These are phyloP conservation scores for Regulus satrapa DNA, from an alignment of 2,113 vertebrate species.

Conservation along the genomic window DNA sequence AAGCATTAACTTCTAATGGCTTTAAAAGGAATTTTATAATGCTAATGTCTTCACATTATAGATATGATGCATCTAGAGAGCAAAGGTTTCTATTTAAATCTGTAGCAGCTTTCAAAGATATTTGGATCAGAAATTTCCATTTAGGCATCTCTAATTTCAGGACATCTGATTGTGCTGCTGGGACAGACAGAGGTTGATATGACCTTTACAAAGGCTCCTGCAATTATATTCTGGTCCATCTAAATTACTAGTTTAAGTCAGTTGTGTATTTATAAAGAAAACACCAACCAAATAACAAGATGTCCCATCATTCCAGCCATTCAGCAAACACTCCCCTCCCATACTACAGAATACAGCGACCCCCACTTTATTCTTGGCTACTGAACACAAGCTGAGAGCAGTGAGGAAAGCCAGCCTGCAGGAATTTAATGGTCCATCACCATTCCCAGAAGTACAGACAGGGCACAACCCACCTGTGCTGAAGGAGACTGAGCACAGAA, in stretches of 20 bases:
- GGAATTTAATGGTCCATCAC: neutral
- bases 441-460: neutral
- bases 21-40: constrained; percentile 15
- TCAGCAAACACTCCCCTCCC: neutral
- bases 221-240: neutral
- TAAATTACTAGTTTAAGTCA: neutral
- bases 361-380: neutral
- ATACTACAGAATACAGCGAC: neutral
- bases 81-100: neutral
- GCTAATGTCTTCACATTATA: constrained; percentile 2
- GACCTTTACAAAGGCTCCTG: neutral
- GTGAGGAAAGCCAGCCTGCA: neutral
- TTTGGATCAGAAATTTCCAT: constrained; percentile 13
- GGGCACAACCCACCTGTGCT: neutral
- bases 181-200: neutral
- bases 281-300: neutral
- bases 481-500: neutral
- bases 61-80: neutral
- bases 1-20: constrained; percentile 5
- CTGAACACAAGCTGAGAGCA: neutral
- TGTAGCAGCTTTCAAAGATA: neutral
- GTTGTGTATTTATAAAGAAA: neutral
- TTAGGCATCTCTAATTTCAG: neutral
- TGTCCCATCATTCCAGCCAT: neutral
- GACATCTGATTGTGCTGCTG: neutral